A percentile compares a stretch with the other conserved stretches of the same genome.
Evolutionary conservation across 2,113 vertebrate species (phyloP).

Genomic region (Kryptolebias marmoratus): DNA sequence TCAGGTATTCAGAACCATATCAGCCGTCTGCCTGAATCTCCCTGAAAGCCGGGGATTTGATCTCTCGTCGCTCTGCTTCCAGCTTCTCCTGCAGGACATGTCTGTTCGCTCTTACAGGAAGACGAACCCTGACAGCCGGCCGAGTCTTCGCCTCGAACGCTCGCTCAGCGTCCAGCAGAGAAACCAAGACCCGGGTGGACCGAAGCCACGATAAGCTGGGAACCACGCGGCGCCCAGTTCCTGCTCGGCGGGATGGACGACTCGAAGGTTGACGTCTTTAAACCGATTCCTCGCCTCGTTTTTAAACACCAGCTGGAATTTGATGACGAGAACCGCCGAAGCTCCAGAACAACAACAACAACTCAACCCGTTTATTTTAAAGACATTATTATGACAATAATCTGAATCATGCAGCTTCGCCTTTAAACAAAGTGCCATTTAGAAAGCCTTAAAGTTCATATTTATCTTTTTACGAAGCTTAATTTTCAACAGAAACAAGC

Average conservation of each 20-base stretch:
- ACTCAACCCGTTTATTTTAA: no score
- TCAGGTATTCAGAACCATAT: background rate
- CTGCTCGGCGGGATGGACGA: conserved; percentile 2
- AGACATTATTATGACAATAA: no score
- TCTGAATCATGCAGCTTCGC: no score
- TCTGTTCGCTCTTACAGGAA: conserved; percentile 62
- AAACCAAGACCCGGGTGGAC: conserved; percentile 23
- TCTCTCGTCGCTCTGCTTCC: conserved; percentile 16
- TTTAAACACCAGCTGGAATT: no score
- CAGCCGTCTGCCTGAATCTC: background rate
- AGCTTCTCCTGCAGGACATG: conserved; percentile 50
- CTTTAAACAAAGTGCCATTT: no score
- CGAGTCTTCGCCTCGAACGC: conserved; percentile 25
- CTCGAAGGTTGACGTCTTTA: background rate
- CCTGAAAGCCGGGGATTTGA: background rate
- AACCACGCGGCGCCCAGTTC: conserved; percentile 31
- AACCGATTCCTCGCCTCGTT: no score
- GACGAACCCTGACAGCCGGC: conserved; percentile 40
- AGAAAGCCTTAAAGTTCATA: no score
- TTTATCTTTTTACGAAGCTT: no score
- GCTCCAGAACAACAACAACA: no score
- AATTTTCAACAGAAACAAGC: no score
- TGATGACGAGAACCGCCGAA: no score
- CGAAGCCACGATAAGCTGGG: conserved; percentile 42
- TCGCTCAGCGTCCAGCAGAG: conserved; percentile 30